Percentiles rank a stretch among this genome's conserved stretches.
Conservation (phyloP, 35 echinoderm and acorn worm genomes). For the Heliocidaris erythrogramma region DNA sequence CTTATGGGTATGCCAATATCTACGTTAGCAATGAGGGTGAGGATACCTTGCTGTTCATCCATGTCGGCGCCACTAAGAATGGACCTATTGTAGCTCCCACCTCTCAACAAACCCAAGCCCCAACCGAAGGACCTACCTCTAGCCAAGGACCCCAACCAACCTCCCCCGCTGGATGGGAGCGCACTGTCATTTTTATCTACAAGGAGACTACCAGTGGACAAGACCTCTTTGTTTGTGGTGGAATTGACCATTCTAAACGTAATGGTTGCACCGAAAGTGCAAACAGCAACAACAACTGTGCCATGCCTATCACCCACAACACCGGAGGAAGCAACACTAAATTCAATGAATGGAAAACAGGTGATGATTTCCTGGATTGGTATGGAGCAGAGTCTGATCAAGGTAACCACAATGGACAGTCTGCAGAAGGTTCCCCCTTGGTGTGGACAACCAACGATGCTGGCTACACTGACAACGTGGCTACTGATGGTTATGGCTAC, state of each 20-base stretch:
- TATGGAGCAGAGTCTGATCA: constrained; percentile 83
- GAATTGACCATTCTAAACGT: constrained; percentile 76
- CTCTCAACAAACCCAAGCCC: neutral
- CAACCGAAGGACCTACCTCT: neutral
- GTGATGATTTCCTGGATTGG: constrained; percentile 84
- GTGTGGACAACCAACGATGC: constrained; percentile 75
- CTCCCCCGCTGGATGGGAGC: constrained; percentile 50
- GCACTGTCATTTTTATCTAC: constrained; percentile 89
- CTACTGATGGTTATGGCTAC: constrained; percentile 69
- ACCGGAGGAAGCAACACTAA: constrained; percentile 52
- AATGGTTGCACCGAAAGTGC: constrained; percentile 67
- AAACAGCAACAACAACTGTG: constrained; percentile 54
- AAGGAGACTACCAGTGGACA: constrained; percentile 72
- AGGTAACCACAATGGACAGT: constrained; percentile 52
- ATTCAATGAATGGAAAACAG: constrained; percentile 65
- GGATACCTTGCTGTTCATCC: constrained; percentile 21
- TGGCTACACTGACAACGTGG: constrained; percentile 29
- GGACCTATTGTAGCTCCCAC: neutral
- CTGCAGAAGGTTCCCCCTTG: constrained; percentile 64
- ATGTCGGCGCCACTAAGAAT: constrained; percentile 39
- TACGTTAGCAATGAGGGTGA: neutral
- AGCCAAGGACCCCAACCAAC: neutral
- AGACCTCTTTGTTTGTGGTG: constrained; percentile 80
- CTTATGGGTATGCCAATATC: neutral
- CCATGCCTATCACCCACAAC: constrained; percentile 60